Evolutionary conservation across 2,888 invertebrate species (phyloP).

Genomic region (Eretmocerus hayati): DNA sequence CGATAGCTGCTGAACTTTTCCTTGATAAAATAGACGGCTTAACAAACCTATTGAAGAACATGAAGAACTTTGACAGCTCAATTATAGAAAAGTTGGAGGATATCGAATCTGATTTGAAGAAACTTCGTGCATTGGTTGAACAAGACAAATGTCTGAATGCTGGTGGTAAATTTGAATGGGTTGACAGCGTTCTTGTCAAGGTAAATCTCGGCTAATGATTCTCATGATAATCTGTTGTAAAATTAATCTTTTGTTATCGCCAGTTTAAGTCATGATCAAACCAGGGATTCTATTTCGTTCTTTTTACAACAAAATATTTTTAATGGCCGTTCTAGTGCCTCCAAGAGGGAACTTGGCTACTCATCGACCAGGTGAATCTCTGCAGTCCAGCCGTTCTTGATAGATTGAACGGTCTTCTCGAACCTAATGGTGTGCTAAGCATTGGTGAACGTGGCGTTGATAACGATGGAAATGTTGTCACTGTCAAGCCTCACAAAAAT

Average conservation of each 20-base stretch:
- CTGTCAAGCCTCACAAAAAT: slow-evolving; percentile 76
- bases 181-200: slow-evolving; percentile 81
- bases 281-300: too few species aligned
- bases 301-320: neutral
- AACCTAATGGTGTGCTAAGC: slow-evolving; percentile 81
- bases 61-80: slow-evolving; percentile 27
- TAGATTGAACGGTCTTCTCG: slow-evolving; percentile 89
- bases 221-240: too few species aligned
- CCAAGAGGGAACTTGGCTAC: slow-evolving; percentile 73
- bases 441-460: slow-evolving; percentile 87
- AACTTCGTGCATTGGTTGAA: slow-evolving; percentile 47
- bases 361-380: slow-evolving; percentile 89
- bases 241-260: neutral
- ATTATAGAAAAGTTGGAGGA: slow-evolving; percentile 32
- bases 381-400: slow-evolving; percentile 96
- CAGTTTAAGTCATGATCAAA: neutral
- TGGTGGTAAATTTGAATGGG: slow-evolving; percentile 91
- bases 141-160: slow-evolving; percentile 61
- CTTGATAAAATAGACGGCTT: slow-evolving; percentile 43
- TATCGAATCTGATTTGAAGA: slow-evolving; percentile 41
- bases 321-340: slow-evolving; percentile 54
- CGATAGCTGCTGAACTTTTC: slow-evolving; percentile 47
- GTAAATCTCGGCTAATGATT: too few species aligned
- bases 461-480: slow-evolving; percentile 60
- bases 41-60: slow-evolving; percentile 33